Percentiles rank a stretch among this genome's conserved stretches.
These are phyloP conservation scores for Maccullochella peelii DNA, from an alignment of 2,113 vertebrate genomes.

Conservation along the genomic window DNA sequence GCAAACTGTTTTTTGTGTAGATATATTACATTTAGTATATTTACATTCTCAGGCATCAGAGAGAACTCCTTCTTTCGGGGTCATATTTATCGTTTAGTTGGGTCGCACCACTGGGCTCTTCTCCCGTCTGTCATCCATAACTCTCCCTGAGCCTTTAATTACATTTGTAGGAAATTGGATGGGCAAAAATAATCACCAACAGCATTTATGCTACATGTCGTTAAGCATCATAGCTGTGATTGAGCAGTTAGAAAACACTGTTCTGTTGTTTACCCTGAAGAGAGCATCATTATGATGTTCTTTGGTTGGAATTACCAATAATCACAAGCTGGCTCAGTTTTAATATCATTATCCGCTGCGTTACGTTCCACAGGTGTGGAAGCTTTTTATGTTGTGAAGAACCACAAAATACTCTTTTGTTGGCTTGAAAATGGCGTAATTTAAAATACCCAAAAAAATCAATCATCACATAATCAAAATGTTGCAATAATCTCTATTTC, in stretches of 20 bases:
- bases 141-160: neutral
- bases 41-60: neutral
- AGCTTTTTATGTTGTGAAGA: neutral
- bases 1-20: neutral
- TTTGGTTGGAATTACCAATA: neutral
- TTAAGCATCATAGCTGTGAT: conserved; percentile 3
- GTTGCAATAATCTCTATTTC: neutral
- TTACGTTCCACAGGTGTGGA: neutral
- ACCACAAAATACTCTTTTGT: neutral
- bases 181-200: neutral
- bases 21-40: neutral
- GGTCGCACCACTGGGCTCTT: neutral
- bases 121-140: neutral
- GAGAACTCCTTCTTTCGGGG: too few species aligned
- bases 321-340: neutral
- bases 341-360: neutral
- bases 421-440: too few species aligned
- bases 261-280: neutral
- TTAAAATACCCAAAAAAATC: too few species aligned
- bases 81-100: neutral
- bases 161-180: neutral
- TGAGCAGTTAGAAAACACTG: neutral
- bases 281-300: neutral
- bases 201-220: neutral
- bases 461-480: neutral